Evolutionary conservation across 2,113 vertebrate genomes (phyloP), one percentile per base, ranked within the genome.

Genomic region (Strix uralensis): DNA sequence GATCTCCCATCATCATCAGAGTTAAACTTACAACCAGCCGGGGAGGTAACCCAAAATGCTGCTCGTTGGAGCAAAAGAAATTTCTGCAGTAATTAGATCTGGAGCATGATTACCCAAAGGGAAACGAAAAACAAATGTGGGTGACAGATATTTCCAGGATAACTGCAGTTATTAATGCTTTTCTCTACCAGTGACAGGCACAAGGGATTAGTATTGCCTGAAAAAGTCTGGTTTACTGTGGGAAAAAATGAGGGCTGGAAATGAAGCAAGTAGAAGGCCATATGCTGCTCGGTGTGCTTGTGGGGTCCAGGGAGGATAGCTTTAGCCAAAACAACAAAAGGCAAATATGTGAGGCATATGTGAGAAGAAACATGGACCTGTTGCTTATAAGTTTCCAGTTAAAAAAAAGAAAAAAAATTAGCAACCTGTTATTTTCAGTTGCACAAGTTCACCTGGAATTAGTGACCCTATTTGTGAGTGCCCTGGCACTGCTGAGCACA

Each of bases 151-250:
- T 92, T 97, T 97, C 94, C 91, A 94, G 91, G 92, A 97, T 97
- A 97, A 97, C 96, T 91, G 96, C 86, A 85, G 97, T 97, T 96
- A 97, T 97, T 96, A 97, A 95, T 97, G 97, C 87, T 96, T 95
- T 95, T 95, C 94, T 96, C 83, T 71, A n/a, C 74, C 94, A 91
- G 81, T 95, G 95, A 95, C 89, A 92, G 96, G 91, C 97, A 96
- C 97, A 13, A 54, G 97, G 96, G 97, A 97, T 95, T 97, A 70
- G 91, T 65, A 80, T 63, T 90, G 96, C 95, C 97, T 97, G 94
- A 77, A 97, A 95, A 95, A 96, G 92, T 58, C 91, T 95, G 92
- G 91, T 97, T 97, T 85, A 87, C 65, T 97, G 95, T 91, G 94
- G 96, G 94, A 96, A 96, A 96, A 95, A 66, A 90, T 26, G 92